Evolutionary conservation across 1,140 invertebrate species (phyloP).

Genomic region (Chironomus tepperi): DNA sequence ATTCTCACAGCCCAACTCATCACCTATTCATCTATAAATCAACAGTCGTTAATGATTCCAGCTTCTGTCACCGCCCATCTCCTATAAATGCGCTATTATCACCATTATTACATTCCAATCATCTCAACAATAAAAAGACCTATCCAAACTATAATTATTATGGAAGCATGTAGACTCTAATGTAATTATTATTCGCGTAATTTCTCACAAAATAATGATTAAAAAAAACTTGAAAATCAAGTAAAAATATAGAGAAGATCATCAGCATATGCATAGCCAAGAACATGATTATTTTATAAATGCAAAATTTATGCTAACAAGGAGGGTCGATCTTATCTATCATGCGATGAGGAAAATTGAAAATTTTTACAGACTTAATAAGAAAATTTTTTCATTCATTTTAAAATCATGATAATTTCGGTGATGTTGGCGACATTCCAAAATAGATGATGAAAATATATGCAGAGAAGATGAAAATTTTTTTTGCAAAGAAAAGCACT

Average conservation of each 20-base stretch:
- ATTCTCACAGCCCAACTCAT: too few relatives aligned
- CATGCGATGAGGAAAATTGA: conserved; percentile 1
- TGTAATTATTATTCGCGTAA: background rate
- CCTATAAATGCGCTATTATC: too few relatives aligned
- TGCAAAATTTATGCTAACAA: background rate
- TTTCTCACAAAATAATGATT: background rate
- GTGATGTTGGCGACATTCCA: background rate
- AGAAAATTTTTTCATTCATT: too few relatives aligned
- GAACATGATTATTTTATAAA: background rate
- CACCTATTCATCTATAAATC: too few relatives aligned
- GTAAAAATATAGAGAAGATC: background rate
- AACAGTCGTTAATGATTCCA: too few relatives aligned
- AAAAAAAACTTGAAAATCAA: background rate
- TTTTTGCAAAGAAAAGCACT: background rate
- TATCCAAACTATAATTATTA: too few relatives aligned
- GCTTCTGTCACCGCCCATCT: too few relatives aligned
- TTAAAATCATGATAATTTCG: background rate
- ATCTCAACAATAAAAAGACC: too few relatives aligned
- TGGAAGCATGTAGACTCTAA: background rate
- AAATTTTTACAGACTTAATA: background rate
- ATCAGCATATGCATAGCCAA: background rate
- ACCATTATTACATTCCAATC: too few relatives aligned
- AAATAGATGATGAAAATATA: background rate
- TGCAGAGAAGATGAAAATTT: background rate
- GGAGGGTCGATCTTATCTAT: conserved; percentile 11